phyloP scores from a whole-genome alignment of 2,113 vertebrate genomes.

The Dascyllus trimaculatus region DNA sequence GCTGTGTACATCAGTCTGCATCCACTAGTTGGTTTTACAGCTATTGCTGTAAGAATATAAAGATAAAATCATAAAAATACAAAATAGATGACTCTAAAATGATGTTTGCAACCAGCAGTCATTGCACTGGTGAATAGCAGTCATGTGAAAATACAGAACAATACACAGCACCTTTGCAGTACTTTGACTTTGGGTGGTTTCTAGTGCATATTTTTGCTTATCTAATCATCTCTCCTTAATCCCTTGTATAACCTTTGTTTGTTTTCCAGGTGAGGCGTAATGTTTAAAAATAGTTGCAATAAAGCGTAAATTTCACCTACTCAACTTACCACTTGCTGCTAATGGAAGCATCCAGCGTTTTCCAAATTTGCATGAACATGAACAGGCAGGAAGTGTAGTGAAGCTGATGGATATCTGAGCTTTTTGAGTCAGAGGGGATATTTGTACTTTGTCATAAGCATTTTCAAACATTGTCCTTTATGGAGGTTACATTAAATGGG shows the following conservation, averaged over 20 bases:
- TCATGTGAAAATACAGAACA: not conserved
- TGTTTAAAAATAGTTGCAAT: constrained; percentile 55
- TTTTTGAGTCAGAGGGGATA: not conserved
- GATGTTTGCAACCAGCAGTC: not conserved
- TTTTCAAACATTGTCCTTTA: too few relatives aligned
- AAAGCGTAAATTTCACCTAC: constrained; percentile 43
- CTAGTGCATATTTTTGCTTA: constrained; percentile 27
- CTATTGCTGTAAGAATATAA: not conserved
- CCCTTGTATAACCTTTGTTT: constrained; percentile 25
- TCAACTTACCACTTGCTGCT: constrained; percentile 8
- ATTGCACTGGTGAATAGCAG: not conserved
- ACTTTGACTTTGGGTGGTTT: constrained; percentile 31
- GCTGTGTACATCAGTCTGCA: not conserved
- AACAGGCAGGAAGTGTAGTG: constrained; percentile 1
- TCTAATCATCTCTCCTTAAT: constrained; percentile 42
- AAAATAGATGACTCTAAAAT: not conserved
- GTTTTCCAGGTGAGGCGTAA: constrained; percentile 22
- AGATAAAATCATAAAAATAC: not conserved
- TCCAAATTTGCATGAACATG: constrained; percentile 15
- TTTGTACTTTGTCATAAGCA: not conserved
- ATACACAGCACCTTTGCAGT: constrained; percentile 6
- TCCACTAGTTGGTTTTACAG: not conserved
- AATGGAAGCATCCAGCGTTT: constrained; percentile 13
- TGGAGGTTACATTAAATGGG: too few relatives aligned
- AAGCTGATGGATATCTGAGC: not conserved